Conservation (phyloP, 2,797 vertebrate species). For the Chrosomus eos region DNA sequence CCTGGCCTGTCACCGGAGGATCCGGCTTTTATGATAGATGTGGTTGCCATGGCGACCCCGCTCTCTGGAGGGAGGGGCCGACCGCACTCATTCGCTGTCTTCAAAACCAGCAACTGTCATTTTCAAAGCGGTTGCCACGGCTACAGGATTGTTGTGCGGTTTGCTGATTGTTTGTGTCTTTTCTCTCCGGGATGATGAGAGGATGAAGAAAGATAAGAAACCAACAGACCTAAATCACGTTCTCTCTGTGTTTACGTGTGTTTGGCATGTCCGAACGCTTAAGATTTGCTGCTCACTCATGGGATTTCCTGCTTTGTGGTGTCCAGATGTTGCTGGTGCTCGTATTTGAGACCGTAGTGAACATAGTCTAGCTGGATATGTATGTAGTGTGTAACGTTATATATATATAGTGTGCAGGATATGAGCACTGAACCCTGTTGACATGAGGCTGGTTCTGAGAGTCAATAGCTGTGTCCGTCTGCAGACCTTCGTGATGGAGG, state of each 20-base stretch:
- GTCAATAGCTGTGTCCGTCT: not conserved
- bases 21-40: constrained; percentile 80
- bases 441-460: not conserved
- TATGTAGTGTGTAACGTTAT: too few species aligned
- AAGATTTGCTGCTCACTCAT: constrained; percentile 73
- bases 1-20: constrained; percentile 73
- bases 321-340: constrained; percentile 85
- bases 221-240: not conserved
- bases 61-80: constrained; percentile 74
- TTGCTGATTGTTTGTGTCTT: constrained; percentile 14
- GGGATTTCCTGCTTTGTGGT: constrained; percentile 77
- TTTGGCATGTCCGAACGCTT: not conserved
- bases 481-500: constrained; percentile 11
- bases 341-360: not conserved
- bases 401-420: not conserved
- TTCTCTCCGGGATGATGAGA: constrained; percentile 63
- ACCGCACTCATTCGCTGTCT: constrained; percentile 17
- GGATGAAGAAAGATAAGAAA: constrained; percentile 60
- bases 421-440: not conserved
- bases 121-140: constrained; percentile 81
- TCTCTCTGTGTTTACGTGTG: constrained; percentile 9
- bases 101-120: constrained; percentile 57
- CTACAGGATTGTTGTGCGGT: constrained; percentile 68
- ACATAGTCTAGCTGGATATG: too few species aligned
- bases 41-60: constrained; percentile 85